These are phyloP conservation scores for Anolis sagrei DNA, from an alignment of 2,113 vertebrate genomes.

Conservation along the genomic window DNA sequence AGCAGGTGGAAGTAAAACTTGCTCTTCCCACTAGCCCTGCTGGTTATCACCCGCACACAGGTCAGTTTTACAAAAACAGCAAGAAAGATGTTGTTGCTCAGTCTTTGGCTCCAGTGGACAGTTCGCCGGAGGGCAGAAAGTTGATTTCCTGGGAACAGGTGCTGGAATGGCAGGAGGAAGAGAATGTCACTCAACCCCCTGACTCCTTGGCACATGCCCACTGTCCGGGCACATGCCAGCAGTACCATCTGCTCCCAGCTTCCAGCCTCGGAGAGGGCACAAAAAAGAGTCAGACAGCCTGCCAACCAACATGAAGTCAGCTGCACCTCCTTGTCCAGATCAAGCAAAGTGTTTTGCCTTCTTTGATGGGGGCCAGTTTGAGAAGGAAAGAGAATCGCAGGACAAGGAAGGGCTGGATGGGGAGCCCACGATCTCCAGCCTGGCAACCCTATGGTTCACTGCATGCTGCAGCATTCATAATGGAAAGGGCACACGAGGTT, in stretches of 20 bases:
- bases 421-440: background rate
- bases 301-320: background rate
- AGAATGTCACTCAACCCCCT: background rate
- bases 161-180: slow-evolving; percentile 26
- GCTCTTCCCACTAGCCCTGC: background rate
- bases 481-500: background rate
- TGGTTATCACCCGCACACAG: background rate
- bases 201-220: background rate
- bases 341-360: background rate
- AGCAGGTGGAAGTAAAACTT: background rate
- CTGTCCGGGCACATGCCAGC: background rate
- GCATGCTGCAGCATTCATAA: background rate
- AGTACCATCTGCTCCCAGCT: slow-evolving; percentile 26
- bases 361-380: background rate
- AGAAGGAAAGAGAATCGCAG: background rate
- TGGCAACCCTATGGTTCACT: background rate
- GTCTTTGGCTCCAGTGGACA: background rate
- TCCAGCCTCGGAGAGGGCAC: background rate
- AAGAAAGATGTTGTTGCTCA: background rate
- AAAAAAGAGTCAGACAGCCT: background rate
- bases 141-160: slow-evolving; percentile 35
- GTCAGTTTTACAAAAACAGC: background rate
- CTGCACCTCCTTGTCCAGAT: background rate
- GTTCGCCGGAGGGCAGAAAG: slow-evolving; percentile 8
- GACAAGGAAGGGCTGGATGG: no score